These are phyloP conservation scores for Manis crassicaudata DNA, from an alignment of 2,797 vertebrate species.

Conservation along the genomic window DNA sequence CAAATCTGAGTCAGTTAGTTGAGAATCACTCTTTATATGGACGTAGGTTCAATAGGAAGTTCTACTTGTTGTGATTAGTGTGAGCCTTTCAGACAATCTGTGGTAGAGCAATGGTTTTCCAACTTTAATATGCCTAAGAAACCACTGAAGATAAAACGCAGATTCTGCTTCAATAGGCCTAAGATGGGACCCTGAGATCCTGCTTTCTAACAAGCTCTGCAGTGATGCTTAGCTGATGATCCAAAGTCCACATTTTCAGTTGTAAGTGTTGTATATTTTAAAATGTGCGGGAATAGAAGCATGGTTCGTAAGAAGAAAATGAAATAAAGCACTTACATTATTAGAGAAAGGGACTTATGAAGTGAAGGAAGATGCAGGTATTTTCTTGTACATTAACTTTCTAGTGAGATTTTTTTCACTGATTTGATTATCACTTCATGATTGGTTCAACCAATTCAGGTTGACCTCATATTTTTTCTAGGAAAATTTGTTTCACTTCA, in stretches of 20 bases:
- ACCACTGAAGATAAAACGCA: neutral
- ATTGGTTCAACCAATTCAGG: neutral
- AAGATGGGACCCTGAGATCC: too few species aligned
- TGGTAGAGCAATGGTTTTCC: neutral
- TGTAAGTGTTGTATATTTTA: neutral
- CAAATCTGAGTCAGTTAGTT: neutral
- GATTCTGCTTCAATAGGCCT: neutral
- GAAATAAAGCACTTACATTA: neutral
- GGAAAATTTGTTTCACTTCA: neutral
- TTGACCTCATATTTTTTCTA: neutral
- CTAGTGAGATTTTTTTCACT: neutral
- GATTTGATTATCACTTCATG: neutral
- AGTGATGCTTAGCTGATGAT: neutral
- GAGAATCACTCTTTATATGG: neutral
- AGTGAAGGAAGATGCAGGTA: neutral
- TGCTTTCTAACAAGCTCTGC: neutral
- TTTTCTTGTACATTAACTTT: constrained; percentile 20
- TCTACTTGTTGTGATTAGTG: neutral
- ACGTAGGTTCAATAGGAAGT: neutral
- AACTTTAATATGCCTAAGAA: neutral
- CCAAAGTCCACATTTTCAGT: neutral
- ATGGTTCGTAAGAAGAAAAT: neutral
- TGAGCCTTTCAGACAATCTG: neutral
- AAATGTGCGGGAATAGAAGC: neutral
- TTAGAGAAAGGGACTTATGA: neutral